Evolutionary conservation across 1,140 invertebrate species (phyloP), one percentile per base, ranked within the genome.

Genomic region (Aphelinus atriplicis): DNA sequence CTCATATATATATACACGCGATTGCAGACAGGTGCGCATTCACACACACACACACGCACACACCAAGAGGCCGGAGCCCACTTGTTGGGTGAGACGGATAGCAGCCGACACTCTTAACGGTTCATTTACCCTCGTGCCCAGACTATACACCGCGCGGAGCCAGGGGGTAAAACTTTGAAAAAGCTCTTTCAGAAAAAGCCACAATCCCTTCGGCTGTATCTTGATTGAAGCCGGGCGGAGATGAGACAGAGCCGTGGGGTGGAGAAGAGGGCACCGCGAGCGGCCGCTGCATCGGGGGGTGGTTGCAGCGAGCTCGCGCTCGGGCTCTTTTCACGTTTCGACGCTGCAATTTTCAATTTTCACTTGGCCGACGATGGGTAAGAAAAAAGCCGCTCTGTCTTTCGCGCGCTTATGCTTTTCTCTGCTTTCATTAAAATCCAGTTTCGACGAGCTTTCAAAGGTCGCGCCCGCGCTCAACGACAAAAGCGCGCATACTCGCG

Each of bases 101-200:
- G 51, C 42, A 55, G 46, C 57, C 48, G 78, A 61, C 76, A 77
- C 63, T 79, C 79, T 67, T 6, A 4, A 80, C 67, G 67, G 75
- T 76, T 81, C 66, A 77, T 77, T 81, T 81, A 78, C 64, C 71
- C 51, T 69, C 65, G 47, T 45, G 3, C 26, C 26, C 26, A 26
- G 26, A 0, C 26, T 26, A 26, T 26, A 26, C 26, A 26, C 42
- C 45, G 63, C n/a, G 4, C 2, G n/a, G 26, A 1, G 26, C 7
- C n/a, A 45, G 46, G n/a, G 5, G 70, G 43, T 45, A 43, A 1
- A 7, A 56, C 55, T 73, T 73, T 73, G 63, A 73, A 73, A 73
- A 67, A 42, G 72, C 65, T 45, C 50, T 62, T 62, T 45, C 61
- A 67, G 56, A 62, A 3, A 3, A 50, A 3, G 43, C 45, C 7